A percentile compares a stretch with the other conserved stretches of the same genome.
These are phyloP conservation scores for Lepidocolaptes lacrymiger DNA, from an alignment of 2,797 vertebrate species.

Conservation along the genomic window DNA sequence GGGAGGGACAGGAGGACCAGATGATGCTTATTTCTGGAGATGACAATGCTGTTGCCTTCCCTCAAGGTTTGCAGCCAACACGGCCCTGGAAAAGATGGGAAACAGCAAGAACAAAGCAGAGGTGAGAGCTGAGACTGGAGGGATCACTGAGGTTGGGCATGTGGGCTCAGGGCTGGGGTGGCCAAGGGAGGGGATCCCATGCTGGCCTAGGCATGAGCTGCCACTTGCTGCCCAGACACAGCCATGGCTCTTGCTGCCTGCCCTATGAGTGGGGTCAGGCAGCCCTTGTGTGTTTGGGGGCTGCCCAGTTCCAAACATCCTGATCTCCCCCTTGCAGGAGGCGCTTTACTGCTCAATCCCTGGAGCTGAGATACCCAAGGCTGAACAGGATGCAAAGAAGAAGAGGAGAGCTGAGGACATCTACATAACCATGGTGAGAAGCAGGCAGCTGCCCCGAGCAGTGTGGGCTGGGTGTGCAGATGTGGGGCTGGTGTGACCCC, in stretches of 20 bases:
- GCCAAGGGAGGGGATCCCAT: not conserved
- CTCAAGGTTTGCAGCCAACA: constrained; percentile 35
- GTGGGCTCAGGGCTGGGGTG: not conserved
- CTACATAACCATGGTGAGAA: constrained; percentile 78
- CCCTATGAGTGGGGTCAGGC: not conserved
- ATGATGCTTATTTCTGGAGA: accelerated
- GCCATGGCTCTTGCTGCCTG: accelerated
- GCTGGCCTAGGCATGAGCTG: accelerated
- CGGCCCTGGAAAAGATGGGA: not conserved
- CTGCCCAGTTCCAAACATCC: not conserved
- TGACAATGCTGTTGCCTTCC: not conserved
- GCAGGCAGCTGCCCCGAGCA: not conserved
- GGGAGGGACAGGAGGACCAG: not conserved
- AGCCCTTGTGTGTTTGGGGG: accelerated
- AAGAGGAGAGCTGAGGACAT: constrained; percentile 55
- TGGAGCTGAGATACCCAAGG: not conserved
- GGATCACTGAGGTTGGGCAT: accelerated
- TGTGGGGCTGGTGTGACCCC: not conserved
- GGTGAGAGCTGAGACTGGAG: constrained; percentile 46
- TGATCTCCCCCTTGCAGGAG: constrained; percentile 2
- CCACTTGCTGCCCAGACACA: not conserved
- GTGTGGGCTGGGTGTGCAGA: accelerated
- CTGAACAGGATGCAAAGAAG: not conserved
- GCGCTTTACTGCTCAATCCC: constrained; percentile 54
- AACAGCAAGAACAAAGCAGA: constrained; percentile 26